A percentile compares a stretch with the other conserved stretches of the same genome.
Evolutionary conservation across 92 coral and sea anemone species (phyloP).

Genomic region (Parazoanthus swiftii): DNA sequence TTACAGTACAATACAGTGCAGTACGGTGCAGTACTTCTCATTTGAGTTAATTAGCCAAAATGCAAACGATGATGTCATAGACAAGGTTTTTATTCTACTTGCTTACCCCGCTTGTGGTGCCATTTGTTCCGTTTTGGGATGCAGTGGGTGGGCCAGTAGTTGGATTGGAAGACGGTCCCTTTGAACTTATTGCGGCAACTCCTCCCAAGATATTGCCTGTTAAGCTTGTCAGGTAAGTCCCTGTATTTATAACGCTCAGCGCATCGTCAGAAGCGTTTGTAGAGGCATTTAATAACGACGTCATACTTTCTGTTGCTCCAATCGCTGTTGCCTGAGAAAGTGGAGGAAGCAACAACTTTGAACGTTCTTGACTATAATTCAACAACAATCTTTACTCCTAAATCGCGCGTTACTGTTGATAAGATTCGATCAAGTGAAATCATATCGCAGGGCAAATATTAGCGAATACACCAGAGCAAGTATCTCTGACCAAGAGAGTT

Average conservation of each 20-base stretch:
- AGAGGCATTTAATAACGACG: slow-evolving; percentile 27
- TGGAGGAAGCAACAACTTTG: background rate
- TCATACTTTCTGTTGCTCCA: slow-evolving; percentile 28
- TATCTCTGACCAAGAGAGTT: no score
- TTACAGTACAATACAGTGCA: no score
- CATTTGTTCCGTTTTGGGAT: slow-evolving; percentile 1
- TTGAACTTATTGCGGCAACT: background rate
- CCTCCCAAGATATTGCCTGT: slow-evolving; percentile 37
- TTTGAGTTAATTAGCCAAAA: background rate
- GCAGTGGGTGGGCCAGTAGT: slow-evolving; percentile 14
- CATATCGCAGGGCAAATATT: no score
- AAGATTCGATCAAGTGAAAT: no score
- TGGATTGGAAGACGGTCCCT: background rate
- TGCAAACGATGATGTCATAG: no score
- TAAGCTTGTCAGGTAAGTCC: slow-evolving; percentile 26
- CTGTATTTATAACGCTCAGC: slow-evolving; percentile 22
- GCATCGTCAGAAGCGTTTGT: slow-evolving; percentile 25
- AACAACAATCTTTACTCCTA: no score
- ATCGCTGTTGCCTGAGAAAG: slow-evolving; percentile 10
- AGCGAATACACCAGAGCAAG: no score
- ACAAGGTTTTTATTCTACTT: background rate
- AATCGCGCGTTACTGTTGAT: no score
- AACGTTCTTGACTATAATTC: no score
- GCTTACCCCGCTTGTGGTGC: background rate
- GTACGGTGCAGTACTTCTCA: no score